A percentile compares a stretch with the other conserved stretches of the same genome.
phyloP scores from a whole-genome alignment of 2,797 vertebrate species.

The Paguma larvata region DNA sequence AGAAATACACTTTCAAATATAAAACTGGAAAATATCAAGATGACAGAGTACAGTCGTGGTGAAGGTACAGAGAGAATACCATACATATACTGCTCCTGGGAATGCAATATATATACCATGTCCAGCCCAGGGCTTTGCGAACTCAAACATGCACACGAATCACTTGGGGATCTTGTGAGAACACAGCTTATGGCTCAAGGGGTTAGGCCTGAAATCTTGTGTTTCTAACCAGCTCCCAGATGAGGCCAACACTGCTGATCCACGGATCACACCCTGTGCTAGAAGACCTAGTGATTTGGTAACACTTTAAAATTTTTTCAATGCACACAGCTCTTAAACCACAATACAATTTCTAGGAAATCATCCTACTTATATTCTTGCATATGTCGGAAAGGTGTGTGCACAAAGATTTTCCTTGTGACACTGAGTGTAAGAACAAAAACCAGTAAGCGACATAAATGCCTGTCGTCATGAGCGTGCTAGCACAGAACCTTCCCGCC shows the following conservation, averaged over 20 bases:
- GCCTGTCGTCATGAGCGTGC: not conserved
- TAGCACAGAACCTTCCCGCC: not conserved
- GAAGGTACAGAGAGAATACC: not conserved
- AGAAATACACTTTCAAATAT: not conserved
- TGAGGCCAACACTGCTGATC: not conserved
- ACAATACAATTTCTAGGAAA: not conserved
- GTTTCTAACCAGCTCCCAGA: not conserved
- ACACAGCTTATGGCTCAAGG: not conserved
- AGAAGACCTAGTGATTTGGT: not conserved
- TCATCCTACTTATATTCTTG: not conserved
- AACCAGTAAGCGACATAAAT: not conserved
- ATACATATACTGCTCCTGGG: not conserved
- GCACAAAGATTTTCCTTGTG: not conserved
- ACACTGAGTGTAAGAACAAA: not conserved
- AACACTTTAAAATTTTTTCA: not conserved
- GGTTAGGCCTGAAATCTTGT: not conserved
- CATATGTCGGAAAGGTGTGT: not conserved
- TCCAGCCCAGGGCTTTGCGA: not conserved
- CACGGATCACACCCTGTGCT: not conserved
- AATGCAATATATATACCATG: not conserved
- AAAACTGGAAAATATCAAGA: not conserved
- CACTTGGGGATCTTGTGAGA: not conserved
- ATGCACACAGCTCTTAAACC: not conserved
- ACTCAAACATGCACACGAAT: not conserved
- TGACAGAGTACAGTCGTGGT: not conserved